A percentile compares a stretch with the other conserved stretches of the same genome.
These are phyloP conservation scores for Lepetodrilus schrolli DNA, from an alignment of 2,888 invertebrate genomes.

Conservation along the genomic window DNA sequence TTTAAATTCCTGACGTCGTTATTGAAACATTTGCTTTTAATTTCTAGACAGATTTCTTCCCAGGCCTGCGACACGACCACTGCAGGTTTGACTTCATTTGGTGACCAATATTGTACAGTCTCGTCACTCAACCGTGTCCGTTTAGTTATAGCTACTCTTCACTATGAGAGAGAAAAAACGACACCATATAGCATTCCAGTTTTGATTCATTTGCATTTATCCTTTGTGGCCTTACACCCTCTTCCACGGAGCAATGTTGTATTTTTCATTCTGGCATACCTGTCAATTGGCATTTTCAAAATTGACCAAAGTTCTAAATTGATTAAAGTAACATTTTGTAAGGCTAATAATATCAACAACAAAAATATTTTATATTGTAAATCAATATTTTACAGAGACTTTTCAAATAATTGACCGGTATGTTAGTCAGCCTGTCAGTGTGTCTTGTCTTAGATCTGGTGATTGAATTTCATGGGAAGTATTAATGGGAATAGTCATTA, in stretches of 20 bases:
- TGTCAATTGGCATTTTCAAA: conserved; percentile 13
- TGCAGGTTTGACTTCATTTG: not conserved
- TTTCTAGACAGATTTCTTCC: not conserved
- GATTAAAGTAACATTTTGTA: no score
- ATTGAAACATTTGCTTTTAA: no score
- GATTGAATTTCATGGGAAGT: no score
- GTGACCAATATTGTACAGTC: not conserved
- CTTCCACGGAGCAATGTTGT: not conserved
- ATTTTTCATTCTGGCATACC: conserved; percentile 7
- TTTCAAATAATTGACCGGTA: conserved; percentile 14
- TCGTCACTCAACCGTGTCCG: not conserved
- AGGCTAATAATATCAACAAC: no score
- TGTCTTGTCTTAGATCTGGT: conserved; percentile 13
- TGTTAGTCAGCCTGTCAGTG: conserved; percentile 24
- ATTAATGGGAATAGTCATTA: no score
- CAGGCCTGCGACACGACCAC: conserved; percentile 6
- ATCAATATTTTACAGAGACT: no score
- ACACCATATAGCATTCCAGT: not conserved
- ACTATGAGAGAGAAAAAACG: not conserved
- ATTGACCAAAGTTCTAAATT: not conserved
- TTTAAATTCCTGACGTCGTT: no score
- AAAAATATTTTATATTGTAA: no score
- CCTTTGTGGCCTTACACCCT: conserved; percentile 6
- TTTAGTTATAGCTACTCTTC: conserved; percentile 7
- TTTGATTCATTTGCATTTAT: conserved; percentile 6